Conservation (phyloP, 2,888 invertebrate genomes). For the Eupithecia tripunctaria region DNA sequence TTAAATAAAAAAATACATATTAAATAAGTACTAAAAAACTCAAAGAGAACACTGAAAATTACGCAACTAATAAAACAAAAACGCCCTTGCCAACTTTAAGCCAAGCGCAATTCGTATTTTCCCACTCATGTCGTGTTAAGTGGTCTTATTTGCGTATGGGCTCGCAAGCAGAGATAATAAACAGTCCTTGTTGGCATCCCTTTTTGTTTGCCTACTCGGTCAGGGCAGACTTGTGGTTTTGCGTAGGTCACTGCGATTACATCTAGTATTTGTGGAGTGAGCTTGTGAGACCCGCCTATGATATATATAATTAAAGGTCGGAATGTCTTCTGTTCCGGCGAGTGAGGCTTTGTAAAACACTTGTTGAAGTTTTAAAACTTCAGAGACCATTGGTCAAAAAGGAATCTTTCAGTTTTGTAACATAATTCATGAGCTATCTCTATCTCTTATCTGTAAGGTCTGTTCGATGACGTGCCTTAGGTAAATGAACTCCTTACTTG, state of each 20-base stretch:
- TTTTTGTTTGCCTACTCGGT: conserved; percentile 71
- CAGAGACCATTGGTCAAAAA: not conserved
- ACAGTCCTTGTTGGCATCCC: conserved; percentile 65
- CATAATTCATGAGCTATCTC: not conserved
- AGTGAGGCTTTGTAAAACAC: not conserved
- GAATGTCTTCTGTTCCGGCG: conserved; percentile 33
- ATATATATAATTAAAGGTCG: conserved; percentile 26
- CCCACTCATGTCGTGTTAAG: conserved; percentile 40
- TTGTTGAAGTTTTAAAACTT: not conserved
- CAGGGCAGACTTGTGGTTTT: conserved; percentile 79
- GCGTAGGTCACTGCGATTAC: conserved; percentile 64
- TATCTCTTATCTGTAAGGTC: too few relatives aligned
- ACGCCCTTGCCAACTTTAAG: conserved; percentile 30
- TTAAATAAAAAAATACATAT: not conserved
- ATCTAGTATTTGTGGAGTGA: conserved; percentile 28
- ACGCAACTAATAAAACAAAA: conserved; percentile 23
- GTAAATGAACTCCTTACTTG: too few relatives aligned
- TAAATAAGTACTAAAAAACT: too few relatives aligned
- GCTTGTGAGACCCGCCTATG: conserved; percentile 19
- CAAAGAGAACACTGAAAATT: not conserved
- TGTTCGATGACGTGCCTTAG: too few relatives aligned
- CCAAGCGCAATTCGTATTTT: conserved; percentile 25
- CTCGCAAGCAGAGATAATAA: conserved; percentile 73
- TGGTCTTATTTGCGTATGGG: conserved; percentile 59
- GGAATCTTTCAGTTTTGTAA: not conserved